Evolutionary conservation across 2,888 invertebrate genomes (phyloP), one percentile per base, ranked within the genome.

Genomic region (Agrilus mali): DNA sequence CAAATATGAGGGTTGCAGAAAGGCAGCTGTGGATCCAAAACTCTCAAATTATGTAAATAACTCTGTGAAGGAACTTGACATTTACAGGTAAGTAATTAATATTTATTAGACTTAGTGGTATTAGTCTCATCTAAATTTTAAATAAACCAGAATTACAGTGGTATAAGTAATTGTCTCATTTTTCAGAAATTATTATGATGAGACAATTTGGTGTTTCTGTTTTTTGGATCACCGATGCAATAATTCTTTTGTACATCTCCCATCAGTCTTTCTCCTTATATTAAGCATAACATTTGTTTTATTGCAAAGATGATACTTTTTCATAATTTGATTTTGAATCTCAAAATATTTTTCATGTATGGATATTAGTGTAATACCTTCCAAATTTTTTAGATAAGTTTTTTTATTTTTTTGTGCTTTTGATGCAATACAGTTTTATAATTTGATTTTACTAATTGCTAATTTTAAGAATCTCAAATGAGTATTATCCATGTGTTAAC

Each of bases 181-280:
- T 53, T 74, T 75, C 68, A 83, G 90, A 54, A 74, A 86, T 57
- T 80, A 83, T 70, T 93, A 83, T 59, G 83, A 83, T 49, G 75
- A 83, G 53, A 85, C 86, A 7, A 78, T 78, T 33, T 93, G 83
- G 77, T 93, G 92, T 64, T 89, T 92, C 65, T 93, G 92, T 63
- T 89, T 87, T 62, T 80, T 92, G 50, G 90, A 92, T 64, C 86
- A 92, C 60, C 76, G 90, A 57, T 92, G 92, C 65, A 93, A 93
- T 58, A 51, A 52, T 38, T 58, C 56, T 7, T 45, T 45, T 32
- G 41, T 46, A 33, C 41, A 45, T 6, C 34, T 49, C 33, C 54
- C 57, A 22, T 59, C 60, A 15, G 8, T 43, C 13, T 17, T 45
- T 36, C 31, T 48, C 17, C 7, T 45, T 31, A 8, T 42, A 32